Base-by-base conservation (phyloP, 1,140 invertebrate species). In the Forficula auricularia region DNA sequence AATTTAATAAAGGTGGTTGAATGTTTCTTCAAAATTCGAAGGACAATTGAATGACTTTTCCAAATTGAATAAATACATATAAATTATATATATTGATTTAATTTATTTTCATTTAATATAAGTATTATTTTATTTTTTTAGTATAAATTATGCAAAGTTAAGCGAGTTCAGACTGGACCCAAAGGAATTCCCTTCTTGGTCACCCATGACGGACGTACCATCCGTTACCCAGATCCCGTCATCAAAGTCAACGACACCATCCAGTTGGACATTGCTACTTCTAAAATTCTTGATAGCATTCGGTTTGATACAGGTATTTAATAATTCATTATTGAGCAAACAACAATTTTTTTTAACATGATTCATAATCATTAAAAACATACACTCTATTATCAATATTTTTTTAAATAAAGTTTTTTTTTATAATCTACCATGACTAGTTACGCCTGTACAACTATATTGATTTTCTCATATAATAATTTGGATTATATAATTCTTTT, bases 111-210 rank as follows among this genome's bases (percentile, higher is more conserved):
- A 4, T 36, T 36, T 36, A 36, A n/a, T 7, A 14, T 15, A 6
- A 36, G n/a, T 36, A 9, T n/a, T 32, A n/a, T 7, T 54, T 53
- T 56, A 46, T 54, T 53, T 55, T 76, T 77, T 36, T 63, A 97
- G 90, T 98, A 97, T 69, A 97, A 98, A 70, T 66, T 98, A 51
- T 97, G 92, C 72, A 92, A 95, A 66, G 92, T 99, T 3, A 81
- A 75, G 55, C 75, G 75, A 49, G 80, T 90, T 18, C 75, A 79
- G 53, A 83, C 82, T 54, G 95, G 90, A 15, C 82, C 85, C 35
- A 98, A 98, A 66, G 86, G 85, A 48, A 80, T 99, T 50, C 96
- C 96, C 45, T 94, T 82, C 66, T 65, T 99, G 48, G 81, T 87
- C 12, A 99, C 96, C 38, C 89, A 96, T 57, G 96, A 99, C 62